phyloP scores from a whole-genome alignment of 1,140 invertebrate species.

The Frieseomelitta varia region DNA sequence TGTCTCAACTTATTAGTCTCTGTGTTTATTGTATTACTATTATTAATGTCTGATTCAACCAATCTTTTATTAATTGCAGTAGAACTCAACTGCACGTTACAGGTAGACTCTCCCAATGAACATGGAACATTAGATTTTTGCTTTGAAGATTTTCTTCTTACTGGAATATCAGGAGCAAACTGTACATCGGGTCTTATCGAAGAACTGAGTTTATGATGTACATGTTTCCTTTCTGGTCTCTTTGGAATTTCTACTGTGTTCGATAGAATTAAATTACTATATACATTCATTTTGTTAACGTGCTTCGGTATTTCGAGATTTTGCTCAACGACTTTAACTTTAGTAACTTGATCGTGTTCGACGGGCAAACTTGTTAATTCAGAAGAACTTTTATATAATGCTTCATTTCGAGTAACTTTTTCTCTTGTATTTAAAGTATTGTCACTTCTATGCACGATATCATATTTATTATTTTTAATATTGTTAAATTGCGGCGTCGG shows the following conservation, averaged over 20 bases:
- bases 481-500: neutral
- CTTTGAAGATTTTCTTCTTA: slow-evolving; percentile 49
- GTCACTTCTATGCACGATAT: slow-evolving; percentile 37
- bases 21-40: neutral
- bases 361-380: slow-evolving; percentile 16
- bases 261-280: neutral
- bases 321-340: slow-evolving; percentile 62
- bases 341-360: slow-evolving; percentile 26
- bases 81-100: neutral
- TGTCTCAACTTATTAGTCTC: neutral
- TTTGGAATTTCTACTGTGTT: slow-evolving; percentile 55
- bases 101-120: neutral
- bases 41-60: neutral
- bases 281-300: slow-evolving; percentile 26
- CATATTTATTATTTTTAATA: neutral
- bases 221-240: slow-evolving; percentile 61
- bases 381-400: slow-evolving; percentile 3
- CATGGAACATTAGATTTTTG: neutral
- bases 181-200: neutral
- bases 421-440: slow-evolving; percentile 19
- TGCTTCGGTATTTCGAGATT: slow-evolving; percentile 41
- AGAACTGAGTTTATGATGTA: slow-evolving; percentile 39
- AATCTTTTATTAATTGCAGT: slow-evolving; percentile 6
- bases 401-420: neutral
- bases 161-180: slow-evolving; percentile 51